phyloP scores from a whole-genome alignment of 2,797 vertebrate genomes.

The Scolopax rusticola region DNA sequence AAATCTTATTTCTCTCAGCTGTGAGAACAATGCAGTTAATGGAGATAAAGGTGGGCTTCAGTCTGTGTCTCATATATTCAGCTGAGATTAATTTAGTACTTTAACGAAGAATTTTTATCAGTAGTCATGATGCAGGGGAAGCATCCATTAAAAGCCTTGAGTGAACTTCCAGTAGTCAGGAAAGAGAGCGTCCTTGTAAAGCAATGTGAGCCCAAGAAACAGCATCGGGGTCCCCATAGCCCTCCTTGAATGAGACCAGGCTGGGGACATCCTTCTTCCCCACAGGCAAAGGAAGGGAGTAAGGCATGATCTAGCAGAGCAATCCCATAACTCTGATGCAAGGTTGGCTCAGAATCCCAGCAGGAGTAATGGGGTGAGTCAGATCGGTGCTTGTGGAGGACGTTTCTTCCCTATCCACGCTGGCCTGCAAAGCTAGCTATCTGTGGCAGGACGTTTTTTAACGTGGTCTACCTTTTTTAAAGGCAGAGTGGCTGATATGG shows the following conservation, averaged over 20 bases:
- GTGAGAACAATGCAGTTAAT: slow-evolving; percentile 29
- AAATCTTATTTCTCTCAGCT: slow-evolving; percentile 22
- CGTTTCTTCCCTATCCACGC: neutral
- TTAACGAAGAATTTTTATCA: slow-evolving; percentile 42
- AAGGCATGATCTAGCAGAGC: neutral
- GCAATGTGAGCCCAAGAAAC: neutral
- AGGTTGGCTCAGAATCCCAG: neutral
- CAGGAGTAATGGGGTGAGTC: neutral
- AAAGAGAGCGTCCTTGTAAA: neutral
- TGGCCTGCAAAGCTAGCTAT: neutral
- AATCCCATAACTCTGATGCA: rapidly evolving
- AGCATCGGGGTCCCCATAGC: rapidly evolving
- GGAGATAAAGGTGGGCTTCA: slow-evolving; percentile 39
- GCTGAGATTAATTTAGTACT: slow-evolving; percentile 37
- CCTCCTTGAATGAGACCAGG: neutral
- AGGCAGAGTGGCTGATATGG: neutral
- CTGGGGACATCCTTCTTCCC: neutral
- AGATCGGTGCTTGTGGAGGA: neutral
- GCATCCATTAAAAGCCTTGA: neutral
- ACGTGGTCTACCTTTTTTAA: neutral
- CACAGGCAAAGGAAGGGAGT: neutral
- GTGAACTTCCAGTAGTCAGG: neutral
- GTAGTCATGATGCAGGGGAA: slow-evolving; percentile 7
- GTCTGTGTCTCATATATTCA: neutral
- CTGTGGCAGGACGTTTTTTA: neutral